Evolutionary conservation across 1,140 invertebrate species (phyloP).

Genomic region (Drosophila ficusphila): DNA sequence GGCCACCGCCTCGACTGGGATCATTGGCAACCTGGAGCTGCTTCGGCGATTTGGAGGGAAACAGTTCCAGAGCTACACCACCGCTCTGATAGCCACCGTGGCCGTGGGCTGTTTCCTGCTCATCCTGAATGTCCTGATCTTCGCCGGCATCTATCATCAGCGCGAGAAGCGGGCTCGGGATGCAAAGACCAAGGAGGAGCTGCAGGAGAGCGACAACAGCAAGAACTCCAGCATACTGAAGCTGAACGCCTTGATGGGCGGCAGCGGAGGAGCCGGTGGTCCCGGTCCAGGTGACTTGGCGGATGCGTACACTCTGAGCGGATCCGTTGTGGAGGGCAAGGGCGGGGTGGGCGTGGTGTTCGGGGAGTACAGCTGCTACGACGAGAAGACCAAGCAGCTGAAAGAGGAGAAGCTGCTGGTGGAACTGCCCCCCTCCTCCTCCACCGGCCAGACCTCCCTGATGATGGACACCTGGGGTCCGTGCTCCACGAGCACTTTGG

Average conservation of each 20-base stretch:
- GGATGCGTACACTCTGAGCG: slow-evolving; percentile 67
- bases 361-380: slow-evolving; percentile 88
- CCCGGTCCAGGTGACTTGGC: slow-evolving; percentile 10
- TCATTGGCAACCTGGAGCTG: slow-evolving; percentile 79
- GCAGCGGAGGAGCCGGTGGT: slow-evolving; percentile 39
- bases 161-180: slow-evolving; percentile 88
- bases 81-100: slow-evolving; percentile 95
- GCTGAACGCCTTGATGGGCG: slow-evolving; percentile 57
- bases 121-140: slow-evolving; percentile 96
- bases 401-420: slow-evolving; percentile 87
- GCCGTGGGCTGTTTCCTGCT: slow-evolving; percentile 95
- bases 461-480: slow-evolving; percentile 75
- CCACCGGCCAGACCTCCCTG: slow-evolving; percentile 74
- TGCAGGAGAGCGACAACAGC: slow-evolving; percentile 87
- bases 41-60: slow-evolving; percentile 90
- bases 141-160: slow-evolving; percentile 97
- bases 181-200: slow-evolving; percentile 90
- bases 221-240: slow-evolving; percentile 79
- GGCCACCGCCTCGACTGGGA: slow-evolving; percentile 75
- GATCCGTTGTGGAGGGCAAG: slow-evolving; percentile 59
- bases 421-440: slow-evolving; percentile 85
- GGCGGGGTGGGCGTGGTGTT: slow-evolving; percentile 79
- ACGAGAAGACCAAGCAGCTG: slow-evolving; percentile 86
- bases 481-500: slow-evolving; percentile 74
- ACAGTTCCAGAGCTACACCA: slow-evolving; percentile 94